These are phyloP conservation scores for Rattus rattus DNA, from an alignment of 2,113 vertebrate species.

Conservation along the genomic window DNA sequence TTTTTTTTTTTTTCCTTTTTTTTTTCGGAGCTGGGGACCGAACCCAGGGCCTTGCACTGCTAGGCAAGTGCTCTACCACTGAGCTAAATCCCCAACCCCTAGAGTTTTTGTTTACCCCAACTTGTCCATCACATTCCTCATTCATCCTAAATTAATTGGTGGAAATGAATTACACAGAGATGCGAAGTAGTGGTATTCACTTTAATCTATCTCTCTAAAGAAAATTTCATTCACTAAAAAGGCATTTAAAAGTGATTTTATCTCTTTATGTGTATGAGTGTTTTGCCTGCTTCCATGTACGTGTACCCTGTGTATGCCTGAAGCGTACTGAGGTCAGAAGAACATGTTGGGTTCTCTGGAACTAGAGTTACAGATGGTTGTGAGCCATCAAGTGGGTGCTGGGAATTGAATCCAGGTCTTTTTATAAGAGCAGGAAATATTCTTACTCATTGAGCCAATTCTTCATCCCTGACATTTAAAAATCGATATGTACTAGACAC, in stretches of 20 bases:
- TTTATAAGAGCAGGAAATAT: neutral
- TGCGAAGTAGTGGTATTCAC: neutral
- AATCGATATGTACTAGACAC: neutral
- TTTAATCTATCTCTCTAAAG: conserved; percentile 29
- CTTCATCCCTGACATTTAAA: neutral
- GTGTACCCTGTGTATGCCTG: neutral
- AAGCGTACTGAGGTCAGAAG: neutral
- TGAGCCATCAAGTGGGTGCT: neutral
- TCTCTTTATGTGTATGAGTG: neutral
- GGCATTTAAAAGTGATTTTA: neutral
- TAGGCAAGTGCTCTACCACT: too few species aligned
- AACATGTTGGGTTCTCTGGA: neutral
- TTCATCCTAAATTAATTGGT: neutral
- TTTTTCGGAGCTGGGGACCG: too few species aligned
- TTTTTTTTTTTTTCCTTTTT: too few species aligned
- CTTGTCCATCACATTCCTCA: neutral
- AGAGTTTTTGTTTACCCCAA: neutral
- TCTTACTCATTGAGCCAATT: neutral
- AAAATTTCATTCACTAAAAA: neutral
- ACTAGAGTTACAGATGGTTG: neutral
- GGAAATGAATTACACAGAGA: neutral
- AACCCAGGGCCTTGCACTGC: too few species aligned
- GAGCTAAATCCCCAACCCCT: too few species aligned
- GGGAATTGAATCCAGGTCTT: neutral
- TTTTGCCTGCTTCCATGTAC: neutral